phyloP scores from a whole-genome alignment of 2,113 vertebrate genomes.

The Mugil cephalus region DNA sequence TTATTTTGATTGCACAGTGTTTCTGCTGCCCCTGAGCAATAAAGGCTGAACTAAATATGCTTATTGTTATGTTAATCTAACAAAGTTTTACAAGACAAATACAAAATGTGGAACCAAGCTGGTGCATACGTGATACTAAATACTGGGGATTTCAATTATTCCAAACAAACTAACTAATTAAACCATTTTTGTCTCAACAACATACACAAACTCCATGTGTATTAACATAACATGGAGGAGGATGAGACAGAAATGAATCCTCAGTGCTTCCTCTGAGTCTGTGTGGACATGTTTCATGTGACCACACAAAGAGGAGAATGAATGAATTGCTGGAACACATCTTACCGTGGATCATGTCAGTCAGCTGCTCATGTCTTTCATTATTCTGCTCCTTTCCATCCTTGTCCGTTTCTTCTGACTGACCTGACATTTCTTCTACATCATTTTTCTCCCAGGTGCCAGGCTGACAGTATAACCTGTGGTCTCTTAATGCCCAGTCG shows the following conservation, averaged over 20 bases:
- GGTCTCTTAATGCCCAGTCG: slow-evolving; percentile 69
- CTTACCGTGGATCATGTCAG: slow-evolving; percentile 73
- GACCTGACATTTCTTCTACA: not conserved
- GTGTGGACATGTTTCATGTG: not conserved
- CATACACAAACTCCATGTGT: not conserved
- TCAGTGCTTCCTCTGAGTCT: not conserved
- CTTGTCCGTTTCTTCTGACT: not conserved
- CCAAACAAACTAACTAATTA: too few species aligned
- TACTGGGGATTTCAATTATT: not conserved
- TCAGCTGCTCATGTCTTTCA: slow-evolving; percentile 60
- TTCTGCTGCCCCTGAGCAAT: too few species aligned
- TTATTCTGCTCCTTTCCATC: slow-evolving; percentile 18
- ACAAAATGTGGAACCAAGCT: too few species aligned
- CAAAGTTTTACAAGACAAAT: too few species aligned
- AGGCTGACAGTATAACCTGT: slow-evolving; percentile 71
- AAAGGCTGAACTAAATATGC: too few species aligned
- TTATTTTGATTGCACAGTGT: too few species aligned
- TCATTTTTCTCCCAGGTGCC: slow-evolving; percentile 66
- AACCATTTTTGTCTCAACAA: not conserved
- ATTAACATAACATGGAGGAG: not conserved
- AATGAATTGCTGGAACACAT: not conserved
- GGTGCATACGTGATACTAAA: not conserved
- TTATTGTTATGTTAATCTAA: too few species aligned
- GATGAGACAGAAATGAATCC: not conserved
- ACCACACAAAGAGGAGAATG: not conserved